These are phyloP conservation scores for Drosophila lowei DNA, from an alignment of 1,140 invertebrate genomes.

Conservation along the genomic window DNA sequence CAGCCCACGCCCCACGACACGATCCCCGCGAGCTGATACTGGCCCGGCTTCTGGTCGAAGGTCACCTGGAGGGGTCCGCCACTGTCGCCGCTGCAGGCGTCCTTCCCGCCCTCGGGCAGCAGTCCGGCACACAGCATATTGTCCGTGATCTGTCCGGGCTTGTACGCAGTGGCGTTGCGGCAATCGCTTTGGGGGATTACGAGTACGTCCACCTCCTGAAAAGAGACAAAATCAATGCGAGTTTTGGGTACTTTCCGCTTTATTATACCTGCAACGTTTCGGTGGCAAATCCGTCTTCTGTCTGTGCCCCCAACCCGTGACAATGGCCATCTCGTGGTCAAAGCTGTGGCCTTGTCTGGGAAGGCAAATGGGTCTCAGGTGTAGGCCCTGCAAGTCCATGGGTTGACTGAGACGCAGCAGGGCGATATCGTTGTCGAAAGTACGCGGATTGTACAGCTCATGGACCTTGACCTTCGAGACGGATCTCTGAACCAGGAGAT, in stretches of 20 bases:
- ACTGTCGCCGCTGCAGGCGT: slow-evolving; percentile 87
- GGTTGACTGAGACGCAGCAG: slow-evolving; percentile 88
- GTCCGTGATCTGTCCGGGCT: slow-evolving; percentile 56
- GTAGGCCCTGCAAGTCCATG: slow-evolving; percentile 84
- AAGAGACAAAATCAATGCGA: background rate
- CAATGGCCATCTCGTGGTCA: slow-evolving; percentile 84
- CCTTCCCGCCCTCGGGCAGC: slow-evolving; percentile 83
- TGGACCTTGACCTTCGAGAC: slow-evolving; percentile 84
- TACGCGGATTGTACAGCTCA: slow-evolving; percentile 87
- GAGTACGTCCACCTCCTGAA: slow-evolving; percentile 85
- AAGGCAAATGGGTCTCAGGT: slow-evolving; percentile 89
- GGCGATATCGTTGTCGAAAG: slow-evolving; percentile 92
- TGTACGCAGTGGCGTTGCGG: slow-evolving; percentile 54
- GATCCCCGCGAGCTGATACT: slow-evolving; percentile 84
- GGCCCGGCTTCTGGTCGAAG: slow-evolving; percentile 35
- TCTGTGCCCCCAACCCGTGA: slow-evolving; percentile 88
- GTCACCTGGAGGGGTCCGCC: slow-evolving; percentile 87
- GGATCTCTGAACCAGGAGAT: slow-evolving; percentile 39
- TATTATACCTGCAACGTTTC: slow-evolving; percentile 74
- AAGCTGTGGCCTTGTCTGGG: slow-evolving; percentile 86
- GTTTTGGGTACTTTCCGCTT: rapidly evolving
- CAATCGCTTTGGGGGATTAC: slow-evolving; percentile 64
- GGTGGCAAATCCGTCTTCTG: slow-evolving; percentile 85
- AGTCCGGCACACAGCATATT: slow-evolving; percentile 84
- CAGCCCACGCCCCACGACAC: slow-evolving; percentile 89